These are phyloP conservation scores for Phalacrocorax aristotelis DNA, from an alignment of 2,113 vertebrate species.

Conservation along the genomic window DNA sequence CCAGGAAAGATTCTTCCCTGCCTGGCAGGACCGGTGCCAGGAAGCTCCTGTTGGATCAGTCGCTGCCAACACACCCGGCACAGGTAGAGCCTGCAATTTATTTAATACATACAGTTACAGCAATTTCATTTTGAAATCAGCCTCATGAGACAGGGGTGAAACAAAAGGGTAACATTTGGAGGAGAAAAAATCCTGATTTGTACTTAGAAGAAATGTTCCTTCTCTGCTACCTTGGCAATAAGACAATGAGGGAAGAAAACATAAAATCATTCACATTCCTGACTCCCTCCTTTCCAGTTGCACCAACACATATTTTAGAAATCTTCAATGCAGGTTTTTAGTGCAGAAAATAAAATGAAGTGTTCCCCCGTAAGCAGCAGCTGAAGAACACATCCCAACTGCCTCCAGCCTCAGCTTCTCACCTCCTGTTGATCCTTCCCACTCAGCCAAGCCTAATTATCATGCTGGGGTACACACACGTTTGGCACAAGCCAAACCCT, in stretches of 20 bases:
- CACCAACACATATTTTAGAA: background rate
- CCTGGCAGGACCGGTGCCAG: background rate
- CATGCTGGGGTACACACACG: too few relatives aligned
- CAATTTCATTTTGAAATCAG: background rate
- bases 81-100: constrained; percentile 3
- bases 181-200: background rate
- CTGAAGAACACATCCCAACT: background rate
- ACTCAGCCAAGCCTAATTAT: background rate
- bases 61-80: background rate
- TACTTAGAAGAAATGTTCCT: background rate
- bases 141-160: background rate
- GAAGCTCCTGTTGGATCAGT: background rate
- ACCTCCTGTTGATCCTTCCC: background rate
- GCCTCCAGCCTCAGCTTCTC: background rate
- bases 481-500: background rate
- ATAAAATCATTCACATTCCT: background rate
- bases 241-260: background rate
- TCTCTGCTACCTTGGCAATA: constrained; percentile 29
- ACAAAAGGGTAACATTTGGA: background rate
- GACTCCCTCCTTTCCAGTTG: background rate
- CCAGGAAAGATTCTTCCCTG: background rate
- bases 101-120: background rate
- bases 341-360: constrained; percentile 12
- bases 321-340: background rate
- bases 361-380: background rate